phyloP scores from a whole-genome alignment of 2,113 vertebrate species.

The Herpailurus yagouaroundi region DNA sequence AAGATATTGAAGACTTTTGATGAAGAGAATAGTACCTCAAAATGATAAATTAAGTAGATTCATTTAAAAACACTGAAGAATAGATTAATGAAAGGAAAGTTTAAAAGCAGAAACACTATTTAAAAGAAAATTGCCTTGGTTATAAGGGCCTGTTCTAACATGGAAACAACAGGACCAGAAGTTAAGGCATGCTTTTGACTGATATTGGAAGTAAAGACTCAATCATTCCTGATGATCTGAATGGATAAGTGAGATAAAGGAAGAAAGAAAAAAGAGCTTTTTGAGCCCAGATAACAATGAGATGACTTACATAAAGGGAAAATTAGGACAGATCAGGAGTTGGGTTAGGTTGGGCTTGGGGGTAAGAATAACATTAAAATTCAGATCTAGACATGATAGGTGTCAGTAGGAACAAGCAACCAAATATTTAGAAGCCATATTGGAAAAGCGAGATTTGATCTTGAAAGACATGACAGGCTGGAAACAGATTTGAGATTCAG shows the following conservation, averaged over 20 bases:
- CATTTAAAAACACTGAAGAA: not conserved
- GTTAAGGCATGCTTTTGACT: not conserved
- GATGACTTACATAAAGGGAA: not conserved
- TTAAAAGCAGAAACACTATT: not conserved
- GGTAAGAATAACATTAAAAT: not conserved
- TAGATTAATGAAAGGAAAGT: not conserved
- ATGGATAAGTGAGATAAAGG: not conserved
- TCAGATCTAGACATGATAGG: not conserved
- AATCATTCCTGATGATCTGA: not conserved
- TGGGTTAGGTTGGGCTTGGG: not conserved
- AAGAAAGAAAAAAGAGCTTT: not conserved
- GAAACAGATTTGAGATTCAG: not conserved
- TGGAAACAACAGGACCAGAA: not conserved
- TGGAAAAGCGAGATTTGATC: not conserved
- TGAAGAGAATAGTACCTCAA: not conserved
- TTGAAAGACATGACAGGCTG: not conserved
- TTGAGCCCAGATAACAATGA: not conserved
- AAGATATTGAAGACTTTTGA: not conserved
- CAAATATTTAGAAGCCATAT: not conserved
- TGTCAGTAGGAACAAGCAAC: not conserved
- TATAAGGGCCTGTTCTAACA: not conserved
- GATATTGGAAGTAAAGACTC: not conserved
- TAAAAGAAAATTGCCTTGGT: not conserved
- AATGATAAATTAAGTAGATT: constrained; percentile 1
- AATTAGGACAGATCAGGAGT: not conserved